Conservation (phyloP, 2,888 invertebrate species). For the Ligdia adustata region DNA sequence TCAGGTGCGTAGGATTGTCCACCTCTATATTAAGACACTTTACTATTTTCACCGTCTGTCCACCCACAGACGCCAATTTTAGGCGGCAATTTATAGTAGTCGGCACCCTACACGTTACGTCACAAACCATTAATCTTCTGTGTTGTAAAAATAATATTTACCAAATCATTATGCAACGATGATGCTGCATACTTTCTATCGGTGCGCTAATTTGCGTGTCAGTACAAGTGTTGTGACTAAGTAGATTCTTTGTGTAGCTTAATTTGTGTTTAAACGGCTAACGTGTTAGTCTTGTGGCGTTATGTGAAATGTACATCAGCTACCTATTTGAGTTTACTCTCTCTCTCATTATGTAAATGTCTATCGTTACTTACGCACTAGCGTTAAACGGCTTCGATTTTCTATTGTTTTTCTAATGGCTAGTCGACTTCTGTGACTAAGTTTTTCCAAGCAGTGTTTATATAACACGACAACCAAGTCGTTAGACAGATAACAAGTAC, state of each 20-base stretch:
- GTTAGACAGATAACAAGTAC: too few species aligned
- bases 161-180: constrained; percentile 28
- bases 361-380: constrained; percentile 7
- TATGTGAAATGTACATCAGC: constrained; percentile 5
- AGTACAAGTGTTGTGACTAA: constrained; percentile 35
- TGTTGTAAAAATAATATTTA: constrained; percentile 34
- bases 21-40: constrained; percentile 13
- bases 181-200: constrained; percentile 43
- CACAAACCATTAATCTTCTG: constrained; percentile 32
- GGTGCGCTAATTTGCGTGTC: constrained; percentile 37
- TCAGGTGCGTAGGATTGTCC: constrained; percentile 15
- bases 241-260: constrained; percentile 30
- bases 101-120: constrained; percentile 39
- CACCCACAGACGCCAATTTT: constrained; percentile 39
- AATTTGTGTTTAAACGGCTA: constrained; percentile 32
- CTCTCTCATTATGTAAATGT: constrained; percentile 18
- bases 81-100: constrained; percentile 38
- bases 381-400: constrained; percentile 5
- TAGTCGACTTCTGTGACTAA: neutral
- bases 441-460: too few species aligned
- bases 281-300: neutral
- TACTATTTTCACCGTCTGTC: constrained; percentile 27
- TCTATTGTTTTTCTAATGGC: constrained; percentile 3
- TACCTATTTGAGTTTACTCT: constrained; percentile 12
- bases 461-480: too few species aligned